Evolutionary conservation across 2,113 vertebrate species (phyloP).

Genomic region (Centropus bengalensis): DNA sequence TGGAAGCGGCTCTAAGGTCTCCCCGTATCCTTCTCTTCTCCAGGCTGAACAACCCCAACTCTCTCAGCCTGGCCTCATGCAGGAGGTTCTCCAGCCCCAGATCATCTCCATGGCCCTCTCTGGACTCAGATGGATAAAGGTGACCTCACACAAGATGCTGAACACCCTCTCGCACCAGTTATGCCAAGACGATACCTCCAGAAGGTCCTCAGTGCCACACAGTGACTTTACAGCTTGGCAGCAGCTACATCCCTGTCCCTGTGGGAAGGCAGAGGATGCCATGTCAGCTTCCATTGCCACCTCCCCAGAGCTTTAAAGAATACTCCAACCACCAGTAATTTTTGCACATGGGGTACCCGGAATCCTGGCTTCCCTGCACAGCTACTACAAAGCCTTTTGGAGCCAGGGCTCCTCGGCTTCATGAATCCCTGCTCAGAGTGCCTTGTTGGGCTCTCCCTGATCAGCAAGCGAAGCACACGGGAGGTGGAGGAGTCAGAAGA

Average conservation of each 20-base stretch:
- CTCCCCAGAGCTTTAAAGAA: neutral
- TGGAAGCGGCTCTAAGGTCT: too few species aligned
- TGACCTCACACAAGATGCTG: neutral
- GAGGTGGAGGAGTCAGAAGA: neutral
- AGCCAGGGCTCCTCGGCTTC: neutral
- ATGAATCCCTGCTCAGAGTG: neutral
- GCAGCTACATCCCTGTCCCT: neutral
- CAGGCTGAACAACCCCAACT: too few species aligned
- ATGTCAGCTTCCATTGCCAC: neutral
- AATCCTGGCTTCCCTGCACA: neutral
- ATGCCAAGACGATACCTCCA: neutral
- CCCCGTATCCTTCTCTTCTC: too few species aligned
- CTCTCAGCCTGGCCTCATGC: too few species aligned
- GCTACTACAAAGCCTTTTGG: neutral
- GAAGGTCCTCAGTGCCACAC: neutral
- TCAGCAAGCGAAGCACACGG: neutral
- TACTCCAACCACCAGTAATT: neutral
- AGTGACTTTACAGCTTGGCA: neutral
- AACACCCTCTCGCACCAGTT: neutral
- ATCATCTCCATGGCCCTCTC: too few species aligned
- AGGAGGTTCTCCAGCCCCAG: too few species aligned
- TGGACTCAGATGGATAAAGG: rapidly evolving
- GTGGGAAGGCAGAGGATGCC: neutral
- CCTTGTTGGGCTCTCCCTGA: neutral
- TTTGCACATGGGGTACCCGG: rapidly evolving